Evolutionary conservation across 2,888 invertebrate species (phyloP), one percentile per base, ranked within the genome.

Genomic region (Cylloceria caligata): DNA sequence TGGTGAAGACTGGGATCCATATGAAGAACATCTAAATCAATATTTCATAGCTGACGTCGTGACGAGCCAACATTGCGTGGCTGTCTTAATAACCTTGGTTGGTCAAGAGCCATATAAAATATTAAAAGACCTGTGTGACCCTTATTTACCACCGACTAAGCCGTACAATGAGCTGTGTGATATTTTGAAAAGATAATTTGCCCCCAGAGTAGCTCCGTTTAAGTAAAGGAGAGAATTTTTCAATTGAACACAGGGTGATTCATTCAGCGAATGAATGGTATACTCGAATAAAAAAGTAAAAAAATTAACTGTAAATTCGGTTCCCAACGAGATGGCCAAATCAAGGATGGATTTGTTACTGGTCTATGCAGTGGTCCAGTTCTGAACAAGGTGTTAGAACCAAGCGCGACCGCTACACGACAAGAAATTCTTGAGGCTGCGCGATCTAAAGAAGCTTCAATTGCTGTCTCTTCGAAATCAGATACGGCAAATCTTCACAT

Each of bases 281-380:
- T 87, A 86, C 85, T 83, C 52, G 89, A 84, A 77, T 90, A 84
- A 88, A 89, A 87, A 84, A 2, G 60, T 49, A 7, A 45, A 73
- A 0, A n/a, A n/a, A n/a, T n/a, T n/a, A n/a, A n/a, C n/a, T 86
- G 86, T 27, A 82, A 83, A 39, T 87, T 86, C 45, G 85, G 85
- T 0, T 78, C 76, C 3, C 64, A 76, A n/a, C 76, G 85, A 24
- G 80, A 85, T 1, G 71, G 85, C 78, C 80, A 71, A 85, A 83
- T 87, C 65, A 87, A 84, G 76, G 88, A 89, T 74, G 85, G 84
- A 71, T 88, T 86, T 52, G 83, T 85, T 0, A 86, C 86, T 0
- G 85, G 85, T 5, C 64, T 87, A 3, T 21, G 24, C 2, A 77
- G 39, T 60, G 81, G 81, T 0, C 79, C 71, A 1, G 71, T 83